Base-by-base conservation (phyloP, 2,888 invertebrate species). In the Athripsodes cinereus region DNA sequence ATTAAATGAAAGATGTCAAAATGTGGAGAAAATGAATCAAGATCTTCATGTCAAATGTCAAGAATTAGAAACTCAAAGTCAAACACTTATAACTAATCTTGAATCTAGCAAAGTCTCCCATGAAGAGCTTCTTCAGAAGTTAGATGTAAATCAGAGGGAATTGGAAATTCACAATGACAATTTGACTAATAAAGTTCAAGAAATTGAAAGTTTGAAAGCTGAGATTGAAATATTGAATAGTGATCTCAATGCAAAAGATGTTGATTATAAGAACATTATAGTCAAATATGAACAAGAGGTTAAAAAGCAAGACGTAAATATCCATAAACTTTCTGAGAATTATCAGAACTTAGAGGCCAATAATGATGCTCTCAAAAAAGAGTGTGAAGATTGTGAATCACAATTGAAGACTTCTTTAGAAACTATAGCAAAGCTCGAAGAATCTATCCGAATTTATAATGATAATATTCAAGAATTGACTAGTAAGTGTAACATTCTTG, bases 401-500 rank as follows among this genome's bases (percentile, higher is more conserved):
- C 3, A 48, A 6, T 2, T 48, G 11, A 20, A 48, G 19, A 19
- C 5, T 5, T 48, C 2, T 48, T 8, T 3, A 5, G 13, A 13
- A 40, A 8, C 5, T 48, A 11, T 48, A 5, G 6, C 2, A 3
- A 20, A 19, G 8, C 13, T n/a, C 3, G 19, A 2, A 16, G 20
- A 48, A 18, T 8, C 2, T 20, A 48, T 18, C 13, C 5, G 19
- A 18, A 5, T 48, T 6, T 11, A 18, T 48, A 2, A 48, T 6
- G 3, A 48, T 5, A 2, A 3, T 21, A 20, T 48, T 48, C 19
- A 20, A 20, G 18, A 19, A 48, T 20, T 48, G 19, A 8, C 8
- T 5, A 19, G 3, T 18, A 48, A 50, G 50, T 67, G 19, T 60
- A 65, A 46, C 53, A 60, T 1, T 46, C 20, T 62, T 2, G 59